These are phyloP conservation scores for Pogonocichla stellata DNA, from an alignment of 2,113 vertebrate genomes.

Conservation along the genomic window DNA sequence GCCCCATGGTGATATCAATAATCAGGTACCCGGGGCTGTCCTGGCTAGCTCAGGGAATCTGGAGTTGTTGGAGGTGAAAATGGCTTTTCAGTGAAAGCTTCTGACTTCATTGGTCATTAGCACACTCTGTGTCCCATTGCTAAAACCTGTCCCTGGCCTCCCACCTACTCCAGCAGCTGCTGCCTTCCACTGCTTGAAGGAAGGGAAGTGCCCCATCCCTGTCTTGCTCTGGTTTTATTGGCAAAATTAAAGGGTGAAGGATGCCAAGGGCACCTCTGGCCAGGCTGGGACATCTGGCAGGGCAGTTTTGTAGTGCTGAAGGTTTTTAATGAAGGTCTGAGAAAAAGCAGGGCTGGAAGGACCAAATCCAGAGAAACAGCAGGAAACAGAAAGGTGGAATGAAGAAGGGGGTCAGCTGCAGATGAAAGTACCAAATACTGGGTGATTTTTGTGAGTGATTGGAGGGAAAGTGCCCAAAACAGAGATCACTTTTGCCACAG, in stretches of 20 bases:
- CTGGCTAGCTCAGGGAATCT: background rate
- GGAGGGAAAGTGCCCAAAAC: background rate
- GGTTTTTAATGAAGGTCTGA: background rate
- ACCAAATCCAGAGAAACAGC: background rate
- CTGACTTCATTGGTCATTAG: background rate
- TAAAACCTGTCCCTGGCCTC: background rate
- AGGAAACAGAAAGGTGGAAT: background rate
- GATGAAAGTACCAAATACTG: background rate
- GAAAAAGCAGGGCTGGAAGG: background rate
- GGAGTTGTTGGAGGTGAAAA: background rate
- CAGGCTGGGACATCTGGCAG: background rate
- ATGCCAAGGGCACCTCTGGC: background rate
- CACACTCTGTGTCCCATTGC: background rate
- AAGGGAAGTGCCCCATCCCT: accelerated
- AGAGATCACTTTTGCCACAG: background rate
- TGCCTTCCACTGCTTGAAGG: background rate
- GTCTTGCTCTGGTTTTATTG: background rate
- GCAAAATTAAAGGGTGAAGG: background rate
- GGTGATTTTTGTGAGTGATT: background rate
- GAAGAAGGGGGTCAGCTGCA: accelerated
- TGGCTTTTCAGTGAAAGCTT: background rate
- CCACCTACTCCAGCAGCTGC: background rate
- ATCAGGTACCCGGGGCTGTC: background rate
- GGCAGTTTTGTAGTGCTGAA: background rate
- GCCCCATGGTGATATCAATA: accelerated